Base-by-base conservation (phyloP, 2,113 vertebrate genomes). In the Macaca mulatta region DNA sequence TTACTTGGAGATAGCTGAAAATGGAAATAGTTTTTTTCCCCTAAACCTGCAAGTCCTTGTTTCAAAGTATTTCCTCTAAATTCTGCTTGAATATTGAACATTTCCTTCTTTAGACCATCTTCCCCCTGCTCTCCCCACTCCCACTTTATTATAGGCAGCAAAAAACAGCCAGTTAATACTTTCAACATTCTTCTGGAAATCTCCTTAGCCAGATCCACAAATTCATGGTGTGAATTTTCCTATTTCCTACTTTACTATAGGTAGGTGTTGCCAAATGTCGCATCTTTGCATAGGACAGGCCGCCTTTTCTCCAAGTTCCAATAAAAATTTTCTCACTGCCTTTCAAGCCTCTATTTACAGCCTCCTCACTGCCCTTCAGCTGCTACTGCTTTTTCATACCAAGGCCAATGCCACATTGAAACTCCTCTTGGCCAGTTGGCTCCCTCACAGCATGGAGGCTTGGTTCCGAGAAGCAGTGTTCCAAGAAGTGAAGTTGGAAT, bases 1-100 rank as follows among this genome's bases (percentile, higher is more conserved):
- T 79, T 69, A 72, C 52, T 78, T 17, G 20, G 50, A 82, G 79
- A 40, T 14, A 86, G 20, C 78, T 95, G n/a, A 70, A 32, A 83
- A 52, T 61, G 48, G n/a, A 72, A 81, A 48, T 3, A 27, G 13
- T 22, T 96, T 75, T 75, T 25, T 48, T 92, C 67, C 6, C 16
- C 25, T 61, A 43, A 89, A 89, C 11, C 32, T 27, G 1, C 27
- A 32, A 13, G 32, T 59, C 48, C 32, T 18, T 32, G 23, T 48
- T 43, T 79, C 59, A 94, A 48, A 83, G 11, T 75, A 11, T 45
- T 55, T 43, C 55, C 80, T 87, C 32, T 61, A 69, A 83, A 83
- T 79, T 87, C 84, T 84, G 5, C 48, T 93, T 35, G 32, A 48
- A 78, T 79, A 45, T 50, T 85, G 55, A 52, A 38, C 16, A 23